Percentiles rank a stretch among this genome's conserved stretches.
phyloP scores from a whole-genome alignment of 2,797 vertebrate species.

The Potorous gilbertii region DNA sequence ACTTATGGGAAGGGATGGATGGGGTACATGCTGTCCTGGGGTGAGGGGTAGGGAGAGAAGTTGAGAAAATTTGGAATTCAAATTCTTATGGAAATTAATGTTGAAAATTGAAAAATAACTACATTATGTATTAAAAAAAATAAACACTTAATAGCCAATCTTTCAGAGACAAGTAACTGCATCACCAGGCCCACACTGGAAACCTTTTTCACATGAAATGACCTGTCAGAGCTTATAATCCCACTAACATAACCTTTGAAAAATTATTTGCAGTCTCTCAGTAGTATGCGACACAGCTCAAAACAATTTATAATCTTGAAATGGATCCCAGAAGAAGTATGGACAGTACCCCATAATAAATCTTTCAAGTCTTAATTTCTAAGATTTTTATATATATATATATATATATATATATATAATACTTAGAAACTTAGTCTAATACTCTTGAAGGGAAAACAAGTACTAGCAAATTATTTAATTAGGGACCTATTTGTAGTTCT shows the following conservation, averaged over 20 bases:
- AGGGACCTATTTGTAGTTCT: conserved; percentile 1
- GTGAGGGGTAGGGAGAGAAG: no score
- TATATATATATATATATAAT: background rate
- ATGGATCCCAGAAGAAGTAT: conserved; percentile 7
- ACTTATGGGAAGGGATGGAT: no score
- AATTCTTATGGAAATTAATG: no score
- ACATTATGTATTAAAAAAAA: no score
- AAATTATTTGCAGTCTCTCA: background rate
- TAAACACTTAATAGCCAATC: background rate
- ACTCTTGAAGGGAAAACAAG: conserved; percentile 9
- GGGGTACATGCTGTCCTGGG: no score
- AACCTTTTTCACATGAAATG: background rate
- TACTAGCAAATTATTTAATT: background rate
- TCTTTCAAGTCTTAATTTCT: conserved; percentile 33
- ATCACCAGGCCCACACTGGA: background rate
- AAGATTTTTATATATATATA: no score
- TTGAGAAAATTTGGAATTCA: no score
- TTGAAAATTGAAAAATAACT: no score
- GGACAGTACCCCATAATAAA: conserved; percentile 14
- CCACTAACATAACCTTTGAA: background rate
- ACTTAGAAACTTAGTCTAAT: conserved; percentile 44
- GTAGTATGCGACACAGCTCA: background rate
- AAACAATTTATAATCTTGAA: conserved; percentile 35
- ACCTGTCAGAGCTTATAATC: background rate
- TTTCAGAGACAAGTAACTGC: background rate